Evolutionary conservation across 2,888 invertebrate species (phyloP), one percentile per base, ranked within the genome.

Genomic region (Callinectes sapidus): DNA sequence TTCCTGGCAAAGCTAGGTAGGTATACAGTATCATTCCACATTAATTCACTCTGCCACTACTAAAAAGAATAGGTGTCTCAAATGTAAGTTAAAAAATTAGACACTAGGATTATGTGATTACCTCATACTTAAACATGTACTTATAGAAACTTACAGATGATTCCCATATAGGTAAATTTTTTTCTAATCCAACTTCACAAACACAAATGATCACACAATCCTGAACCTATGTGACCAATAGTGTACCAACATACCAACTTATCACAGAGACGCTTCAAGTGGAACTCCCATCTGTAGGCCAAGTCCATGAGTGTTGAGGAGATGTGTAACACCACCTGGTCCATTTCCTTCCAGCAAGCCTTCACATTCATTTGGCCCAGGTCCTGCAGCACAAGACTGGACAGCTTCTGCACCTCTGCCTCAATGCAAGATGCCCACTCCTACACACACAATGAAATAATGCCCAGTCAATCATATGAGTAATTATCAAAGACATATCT

Each of bases 401-500:
- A 88, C 77, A 92, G 16, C 55, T 92, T 91, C 48, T 48, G 54
- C 35, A 91, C 48, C 23, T 91, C 92, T 14, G 90, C 91, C 77
- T 93, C 92, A 48, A 93, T 66, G 32, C 92, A 93, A 32, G 92
- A 85, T 14, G 92, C 89, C 91, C 90, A 93, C n/a, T 90, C 92
- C 90, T 90, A 89, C 35, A 48, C 6, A 54, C 32, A 28, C 10
- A 81, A 81, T 2, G 90, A 54, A 48, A 81, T 28, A 89, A 71
- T 35, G 32, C 32, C 16, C 16, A 55, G 14, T 28, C 28, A 87
- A 16, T 87, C 55, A 55, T 18, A 55, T 18, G 55, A 61, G 61
- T 61, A 61, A 18, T 71, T n/a, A 28, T 28, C 71, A 71, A 71
- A 71, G 66, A 23, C 5, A 2, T 71, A 71, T 6, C 10, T 2